These are phyloP conservation scores for Dascillus cervinus DNA, from an alignment of 2,888 invertebrate species.

Conservation along the genomic window DNA sequence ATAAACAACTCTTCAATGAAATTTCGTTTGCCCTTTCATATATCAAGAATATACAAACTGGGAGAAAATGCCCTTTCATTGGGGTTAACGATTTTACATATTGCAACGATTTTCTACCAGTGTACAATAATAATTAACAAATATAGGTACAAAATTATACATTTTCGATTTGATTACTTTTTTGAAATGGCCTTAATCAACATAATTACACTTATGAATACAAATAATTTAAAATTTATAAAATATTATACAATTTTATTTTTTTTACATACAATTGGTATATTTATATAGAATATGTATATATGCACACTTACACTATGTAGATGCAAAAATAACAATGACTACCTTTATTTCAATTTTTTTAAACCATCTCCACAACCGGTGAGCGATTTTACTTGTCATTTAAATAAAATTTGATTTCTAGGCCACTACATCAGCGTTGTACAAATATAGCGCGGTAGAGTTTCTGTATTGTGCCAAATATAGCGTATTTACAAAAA, in stretches of 20 bases:
- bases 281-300: too few species aligned
- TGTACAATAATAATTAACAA: too few species aligned
- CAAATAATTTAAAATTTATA: constrained; percentile 42
- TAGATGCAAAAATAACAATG: constrained; percentile 42
- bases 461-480: constrained; percentile 32
- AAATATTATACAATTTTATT: constrained; percentile 42
- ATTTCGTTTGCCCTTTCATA: too few species aligned
- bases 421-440: constrained; percentile 41
- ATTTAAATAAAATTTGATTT: constrained; percentile 34
- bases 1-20: too few species aligned
- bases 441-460: constrained; percentile 42
- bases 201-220: constrained; percentile 31
- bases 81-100: too few species aligned
- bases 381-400: constrained; percentile 19
- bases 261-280: constrained; percentile 36
- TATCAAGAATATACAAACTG: too few species aligned
- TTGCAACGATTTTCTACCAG: too few species aligned
- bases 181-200: constrained; percentile 22
- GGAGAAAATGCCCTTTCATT: too few species aligned
- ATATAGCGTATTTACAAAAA: constrained; percentile 41
- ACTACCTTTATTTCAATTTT: constrained; percentile 33
- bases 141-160: constrained; percentile 30
- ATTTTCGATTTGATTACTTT: constrained; percentile 26
- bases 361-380: constrained; percentile 32
- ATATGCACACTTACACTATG: constrained; percentile 29